phyloP scores from a whole-genome alignment of 2,888 invertebrate species.

The Drepanosiphum platanoidis region DNA sequence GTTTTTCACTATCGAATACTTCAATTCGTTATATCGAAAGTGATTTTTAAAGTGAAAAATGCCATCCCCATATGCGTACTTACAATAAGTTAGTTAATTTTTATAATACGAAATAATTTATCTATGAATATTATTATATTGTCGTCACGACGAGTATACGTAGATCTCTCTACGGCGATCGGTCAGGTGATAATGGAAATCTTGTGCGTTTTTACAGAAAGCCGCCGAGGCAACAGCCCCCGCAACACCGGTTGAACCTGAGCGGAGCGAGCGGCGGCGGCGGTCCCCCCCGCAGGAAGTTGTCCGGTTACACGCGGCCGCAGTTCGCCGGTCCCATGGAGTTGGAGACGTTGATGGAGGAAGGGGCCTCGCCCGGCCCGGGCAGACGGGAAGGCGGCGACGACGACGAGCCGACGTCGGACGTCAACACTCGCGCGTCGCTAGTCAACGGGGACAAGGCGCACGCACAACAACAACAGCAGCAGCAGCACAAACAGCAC shows the following conservation, averaged over 20 bases:
- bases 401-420: background rate
- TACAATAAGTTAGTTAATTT: no score
- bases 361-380: conserved; percentile 53
- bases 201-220: conserved; percentile 4
- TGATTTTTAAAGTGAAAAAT: no score
- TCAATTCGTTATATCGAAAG: no score
- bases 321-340: conserved; percentile 56
- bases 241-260: conserved; percentile 50
- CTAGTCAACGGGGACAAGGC: conserved; percentile 53
- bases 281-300: conserved; percentile 37
- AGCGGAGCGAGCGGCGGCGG: conserved; percentile 4
- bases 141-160: no score
- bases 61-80: no score
- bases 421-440: conserved; percentile 26
- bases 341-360: conserved; percentile 59
- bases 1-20: no score
- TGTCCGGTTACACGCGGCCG: conserved; percentile 42
- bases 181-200: no score
- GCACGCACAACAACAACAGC: no score
- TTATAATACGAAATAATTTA: no score
- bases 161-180: no score
- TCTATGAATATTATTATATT: no score
- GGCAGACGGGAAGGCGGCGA: conserved; percentile 10
- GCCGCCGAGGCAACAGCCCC: conserved; percentile 28
- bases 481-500: background rate